phyloP scores from a whole-genome alignment of 64 coral and sea anemone species.

The Stichodactyla helianthus region DNA sequence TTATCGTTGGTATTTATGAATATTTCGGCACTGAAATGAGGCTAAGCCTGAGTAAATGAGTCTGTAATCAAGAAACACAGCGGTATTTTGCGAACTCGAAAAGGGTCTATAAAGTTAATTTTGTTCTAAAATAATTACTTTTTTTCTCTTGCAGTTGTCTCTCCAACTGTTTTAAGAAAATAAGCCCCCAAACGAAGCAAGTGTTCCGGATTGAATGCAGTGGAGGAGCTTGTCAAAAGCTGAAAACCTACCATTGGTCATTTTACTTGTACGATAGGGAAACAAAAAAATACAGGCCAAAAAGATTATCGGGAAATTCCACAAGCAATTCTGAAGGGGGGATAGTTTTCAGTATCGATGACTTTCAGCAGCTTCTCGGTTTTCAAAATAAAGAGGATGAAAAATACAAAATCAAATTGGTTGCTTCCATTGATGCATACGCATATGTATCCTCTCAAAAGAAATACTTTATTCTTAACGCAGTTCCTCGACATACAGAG shows the following conservation, averaged over 20 bases:
- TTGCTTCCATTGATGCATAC: not conserved
- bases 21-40: no score
- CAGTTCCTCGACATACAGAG: not conserved
- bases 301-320: not conserved
- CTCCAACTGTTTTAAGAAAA: slow-evolving; percentile 7
- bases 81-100: no score
- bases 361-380: not conserved
- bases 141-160: not conserved
- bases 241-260: slow-evolving; percentile 1
- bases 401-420: not conserved
- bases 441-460: not conserved
- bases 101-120: no score
- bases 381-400: not conserved
- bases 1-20: no score
- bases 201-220: not conserved
- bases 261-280: not conserved
- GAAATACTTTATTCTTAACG: not conserved
- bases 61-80: no score
- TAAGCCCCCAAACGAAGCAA: not conserved
- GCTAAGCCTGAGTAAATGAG: no score
- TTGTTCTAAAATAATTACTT: no score
- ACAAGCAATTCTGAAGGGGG: not conserved
- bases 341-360: not conserved
- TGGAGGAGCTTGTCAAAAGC: not conserved
- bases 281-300: not conserved